A percentile compares a stretch with the other conserved stretches of the same genome.
phyloP scores from a whole-genome alignment of 53 echinoderm and acorn worm species.

The Astropecten irregularis region DNA sequence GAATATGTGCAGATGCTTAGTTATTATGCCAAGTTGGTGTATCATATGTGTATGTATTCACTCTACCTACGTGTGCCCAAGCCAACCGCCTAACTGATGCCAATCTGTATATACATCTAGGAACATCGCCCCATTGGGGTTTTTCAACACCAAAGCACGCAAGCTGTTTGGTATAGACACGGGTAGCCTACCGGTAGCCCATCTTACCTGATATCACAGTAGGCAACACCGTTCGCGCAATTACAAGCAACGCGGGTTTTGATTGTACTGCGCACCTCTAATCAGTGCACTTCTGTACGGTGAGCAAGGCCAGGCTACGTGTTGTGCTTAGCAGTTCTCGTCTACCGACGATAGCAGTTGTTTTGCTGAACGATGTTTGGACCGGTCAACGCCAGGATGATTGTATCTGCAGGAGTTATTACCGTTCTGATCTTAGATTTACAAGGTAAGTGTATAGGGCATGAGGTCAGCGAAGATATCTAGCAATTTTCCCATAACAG shows the following conservation, averaged over 20 bases:
- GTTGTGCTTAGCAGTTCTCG: not conserved
- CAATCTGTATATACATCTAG: conserved; percentile 8
- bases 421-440: conserved; percentile 18
- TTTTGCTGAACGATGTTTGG: conserved; percentile 40
- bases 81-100: no score
- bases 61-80: no score
- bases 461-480: no score
- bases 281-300: conserved; percentile 2
- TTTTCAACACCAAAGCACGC: not conserved
- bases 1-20: not conserved
- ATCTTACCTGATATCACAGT: not conserved
- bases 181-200: not conserved
- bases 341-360: conserved; percentile 45
- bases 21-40: no score
- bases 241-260: conserved; percentile 11
- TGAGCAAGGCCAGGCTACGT: not conserved
- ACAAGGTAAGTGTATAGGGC: conserved; percentile 45
- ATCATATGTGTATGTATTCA: no score
- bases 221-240: conserved; percentile 1
- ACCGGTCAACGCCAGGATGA: conserved; percentile 9
- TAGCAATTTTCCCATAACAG: no score
- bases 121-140: conserved; percentile 2
- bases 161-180: not conserved
- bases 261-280: conserved; percentile 28
- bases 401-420: conserved; percentile 4